These are phyloP conservation scores for Halocynthia roretzi DNA, from an alignment of 23 tunicate species.

Conservation along the genomic window DNA sequence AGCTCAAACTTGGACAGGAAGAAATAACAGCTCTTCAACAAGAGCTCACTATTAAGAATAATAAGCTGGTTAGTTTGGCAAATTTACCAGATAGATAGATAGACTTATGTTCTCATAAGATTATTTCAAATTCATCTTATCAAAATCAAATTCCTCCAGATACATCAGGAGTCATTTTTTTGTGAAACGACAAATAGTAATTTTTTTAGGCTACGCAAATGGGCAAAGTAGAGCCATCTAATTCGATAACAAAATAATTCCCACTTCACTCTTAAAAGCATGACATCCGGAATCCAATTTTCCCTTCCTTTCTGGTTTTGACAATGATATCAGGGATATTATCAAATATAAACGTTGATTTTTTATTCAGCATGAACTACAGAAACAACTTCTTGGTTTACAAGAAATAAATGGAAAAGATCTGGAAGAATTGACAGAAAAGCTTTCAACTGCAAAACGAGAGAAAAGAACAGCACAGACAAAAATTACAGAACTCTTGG, in stretches of 20 bases:
- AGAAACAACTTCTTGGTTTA: neutral
- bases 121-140: too few species aligned
- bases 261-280: too few species aligned
- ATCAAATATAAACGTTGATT: neutral
- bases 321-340: too few species aligned
- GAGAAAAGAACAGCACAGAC: slow-evolving; percentile 5
- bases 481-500: neutral
- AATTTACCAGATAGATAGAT: neutral
- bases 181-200: too few species aligned
- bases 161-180: too few species aligned
- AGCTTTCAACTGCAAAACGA: neutral
- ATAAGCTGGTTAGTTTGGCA: neutral
- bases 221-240: too few species aligned
- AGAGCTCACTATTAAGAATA: neutral
- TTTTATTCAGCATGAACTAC: slow-evolving; percentile 8
- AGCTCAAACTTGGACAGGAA: neutral
- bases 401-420: neutral
- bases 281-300: too few species aligned
- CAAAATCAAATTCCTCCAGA: too few species aligned
- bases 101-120: neutral
- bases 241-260: too few species aligned
- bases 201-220: too few species aligned
- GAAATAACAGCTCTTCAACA: neutral
- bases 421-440: neutral
- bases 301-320: too few species aligned